A percentile compares a stretch with the other conserved stretches of the same genome.
phyloP scores from a whole-genome alignment of 30 jellyfish, hydroid and myxozoan genomes.

The Pseudorhiza aurosa region DNA sequence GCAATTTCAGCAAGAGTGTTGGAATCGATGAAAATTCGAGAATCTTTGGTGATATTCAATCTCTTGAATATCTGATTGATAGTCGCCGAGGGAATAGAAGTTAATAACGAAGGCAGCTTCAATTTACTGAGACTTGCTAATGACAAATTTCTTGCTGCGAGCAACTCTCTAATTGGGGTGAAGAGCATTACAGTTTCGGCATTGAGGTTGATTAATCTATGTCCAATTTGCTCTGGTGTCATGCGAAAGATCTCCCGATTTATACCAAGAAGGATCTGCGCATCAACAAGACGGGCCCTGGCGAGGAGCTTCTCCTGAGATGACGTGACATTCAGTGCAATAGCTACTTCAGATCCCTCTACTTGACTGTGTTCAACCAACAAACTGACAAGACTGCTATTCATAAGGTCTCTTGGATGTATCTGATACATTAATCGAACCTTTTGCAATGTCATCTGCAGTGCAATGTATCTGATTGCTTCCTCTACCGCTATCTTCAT shows the following conservation, averaged over 20 bases:
- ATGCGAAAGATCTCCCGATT: not conserved
- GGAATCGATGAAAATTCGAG: constrained; percentile 9
- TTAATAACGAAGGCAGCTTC: constrained; percentile 1
- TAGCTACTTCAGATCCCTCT: not conserved
- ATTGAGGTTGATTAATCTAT: constrained; percentile 5
- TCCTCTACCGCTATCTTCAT: constrained; percentile 15
- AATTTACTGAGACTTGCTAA: not conserved
- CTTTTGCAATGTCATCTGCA: constrained; percentile 6
- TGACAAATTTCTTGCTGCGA: not conserved
- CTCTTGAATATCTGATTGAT: not conserved
- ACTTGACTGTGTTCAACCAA: not conserved
- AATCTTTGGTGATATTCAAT: constrained; percentile 5
- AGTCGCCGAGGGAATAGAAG: not conserved
- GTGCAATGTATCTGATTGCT: constrained; percentile 11
- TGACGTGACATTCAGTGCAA: constrained; percentile 9
- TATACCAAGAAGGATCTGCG: constrained; percentile 29
- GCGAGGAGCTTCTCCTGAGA: constrained; percentile 21
- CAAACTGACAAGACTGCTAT: constrained; percentile 5
- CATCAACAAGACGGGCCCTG: constrained; percentile 26
- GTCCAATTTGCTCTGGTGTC: constrained; percentile 12
- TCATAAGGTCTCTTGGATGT: not conserved
- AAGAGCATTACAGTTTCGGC: constrained; percentile 2
- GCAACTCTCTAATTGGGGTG: constrained; percentile 21
- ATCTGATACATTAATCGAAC: not conserved
- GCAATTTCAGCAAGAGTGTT: constrained; percentile 39